Evolutionary conservation across 2,888 invertebrate species (phyloP).

Genomic region (Meiosimyza decipiens): DNA sequence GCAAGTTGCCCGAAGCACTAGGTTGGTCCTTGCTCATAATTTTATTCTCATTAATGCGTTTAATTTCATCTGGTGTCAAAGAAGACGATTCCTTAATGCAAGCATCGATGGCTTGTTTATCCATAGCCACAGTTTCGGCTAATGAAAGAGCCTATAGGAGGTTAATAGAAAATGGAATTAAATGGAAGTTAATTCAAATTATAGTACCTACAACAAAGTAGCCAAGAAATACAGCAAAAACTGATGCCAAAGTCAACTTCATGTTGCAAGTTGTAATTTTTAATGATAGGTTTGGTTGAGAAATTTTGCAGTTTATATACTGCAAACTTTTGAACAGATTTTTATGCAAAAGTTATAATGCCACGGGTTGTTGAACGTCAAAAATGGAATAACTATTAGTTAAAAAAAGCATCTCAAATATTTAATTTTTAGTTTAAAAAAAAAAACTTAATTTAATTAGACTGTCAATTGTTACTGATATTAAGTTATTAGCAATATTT

Average conservation of each 20-base stretch:
- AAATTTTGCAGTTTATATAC: conserved; percentile 1
- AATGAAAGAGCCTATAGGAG: background rate
- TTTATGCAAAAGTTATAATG: background rate
- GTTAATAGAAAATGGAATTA: background rate
- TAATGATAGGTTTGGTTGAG: background rate
- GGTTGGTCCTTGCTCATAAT: conserved; percentile 8
- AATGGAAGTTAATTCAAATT: background rate
- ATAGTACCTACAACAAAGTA: background rate
- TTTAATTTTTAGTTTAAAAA: background rate
- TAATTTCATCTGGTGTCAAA: conserved; percentile 21
- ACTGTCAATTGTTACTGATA: background rate
- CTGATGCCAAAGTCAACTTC: background rate
- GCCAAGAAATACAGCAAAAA: background rate
- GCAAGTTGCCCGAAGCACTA: conserved; percentile 16
- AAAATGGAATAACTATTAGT: background rate
- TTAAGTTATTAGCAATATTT: too few relatives aligned
- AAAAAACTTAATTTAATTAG: background rate
- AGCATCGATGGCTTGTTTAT: background rate
- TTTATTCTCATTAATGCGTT: conserved; percentile 13
- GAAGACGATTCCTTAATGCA: conserved; percentile 1
- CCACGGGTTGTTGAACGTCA: background rate
- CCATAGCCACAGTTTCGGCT: conserved; percentile 1
- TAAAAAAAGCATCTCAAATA: too few relatives aligned
- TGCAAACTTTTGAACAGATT: background rate
- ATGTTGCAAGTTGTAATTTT: background rate